Conservation (phyloP, 2,113 vertebrate species). For the Eubucco bourcierii region DNA sequence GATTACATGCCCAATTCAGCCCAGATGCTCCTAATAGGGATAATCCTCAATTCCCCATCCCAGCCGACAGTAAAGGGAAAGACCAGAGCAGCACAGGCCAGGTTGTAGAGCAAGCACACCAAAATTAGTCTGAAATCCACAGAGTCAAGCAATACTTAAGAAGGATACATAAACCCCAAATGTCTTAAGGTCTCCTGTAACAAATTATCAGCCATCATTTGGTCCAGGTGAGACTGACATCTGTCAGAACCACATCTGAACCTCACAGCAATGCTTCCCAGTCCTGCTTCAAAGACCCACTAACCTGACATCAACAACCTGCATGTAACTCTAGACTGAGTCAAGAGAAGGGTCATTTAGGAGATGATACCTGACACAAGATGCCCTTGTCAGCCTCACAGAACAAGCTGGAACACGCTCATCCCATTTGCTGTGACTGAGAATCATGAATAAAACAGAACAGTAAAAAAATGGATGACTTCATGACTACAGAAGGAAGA, state of each 20-base stretch:
- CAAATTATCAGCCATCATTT: not conserved
- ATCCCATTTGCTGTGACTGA: not conserved
- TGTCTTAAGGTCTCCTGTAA: not conserved
- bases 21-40: not conserved
- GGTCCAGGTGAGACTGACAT: not conserved
- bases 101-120: rapidly evolving
- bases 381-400: not conserved
- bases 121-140: not conserved
- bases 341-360: not conserved
- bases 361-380: not conserved
- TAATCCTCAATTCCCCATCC: not conserved
- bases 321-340: not conserved
- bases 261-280: not conserved
- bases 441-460: not conserved
- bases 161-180: not conserved
- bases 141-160: not conserved
- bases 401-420: not conserved
- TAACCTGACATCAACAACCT: not conserved
- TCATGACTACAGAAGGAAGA: not conserved
- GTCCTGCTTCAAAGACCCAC: not conserved
- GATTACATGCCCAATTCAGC: not conserved
- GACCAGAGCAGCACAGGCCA: not conserved
- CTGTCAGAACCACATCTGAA: not conserved
- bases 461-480: not conserved
- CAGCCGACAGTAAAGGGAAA: not conserved